Evolutionary conservation across 2,113 vertebrate genomes (phyloP), one percentile per base, ranked within the genome.

Genomic region (Galeopterus variegatus): DNA sequence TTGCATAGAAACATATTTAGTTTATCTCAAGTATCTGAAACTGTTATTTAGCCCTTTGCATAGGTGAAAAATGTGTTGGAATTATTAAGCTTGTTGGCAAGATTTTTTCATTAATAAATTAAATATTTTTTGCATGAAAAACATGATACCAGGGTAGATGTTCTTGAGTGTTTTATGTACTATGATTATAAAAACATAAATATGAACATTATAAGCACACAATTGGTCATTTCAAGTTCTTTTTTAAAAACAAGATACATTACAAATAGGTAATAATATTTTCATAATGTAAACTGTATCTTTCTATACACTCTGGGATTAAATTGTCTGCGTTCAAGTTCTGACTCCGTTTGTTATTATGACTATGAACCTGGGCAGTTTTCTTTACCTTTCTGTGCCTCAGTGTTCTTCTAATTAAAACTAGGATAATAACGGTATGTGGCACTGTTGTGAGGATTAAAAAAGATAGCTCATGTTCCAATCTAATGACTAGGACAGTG

Each of bases 81-180:
- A 45, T 91, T 62, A 76, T 33, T 70, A 65, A 94, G 6, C 23
- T 65, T 90, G 23, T 54, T 10, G 50, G 10, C 0, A 79, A 18
- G 52, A 62, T 12, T 41, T 36, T 88, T 93, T 95, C 8, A 12
- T 67, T 79, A 88, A 45, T 15, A 94, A 50, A 64, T 83, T 90
- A 41, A 82, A 13, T 45, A 45, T 73, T 84, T 50, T 84, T 92
- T 73, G 5, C 6, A 2, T 73, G 33, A 82, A 45, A 54, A 56
- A 94, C 7, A 52, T 93, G 36, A 75, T 8, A 85, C 14, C 2
- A 33, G 18, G 26, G 36, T 58, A 65, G 28, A 84, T 48, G 19
- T 72, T 87, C 45, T 94, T 52, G 23, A 94, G 48, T 80, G 84
- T 67, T 73, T 92, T 5, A 24, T 19, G 24, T 50, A 19, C 8